A percentile compares a stretch with the other conserved stretches of the same genome.
phyloP scores from a whole-genome alignment of 2,888 invertebrate species.

The Agonopterix heracliana region DNA sequence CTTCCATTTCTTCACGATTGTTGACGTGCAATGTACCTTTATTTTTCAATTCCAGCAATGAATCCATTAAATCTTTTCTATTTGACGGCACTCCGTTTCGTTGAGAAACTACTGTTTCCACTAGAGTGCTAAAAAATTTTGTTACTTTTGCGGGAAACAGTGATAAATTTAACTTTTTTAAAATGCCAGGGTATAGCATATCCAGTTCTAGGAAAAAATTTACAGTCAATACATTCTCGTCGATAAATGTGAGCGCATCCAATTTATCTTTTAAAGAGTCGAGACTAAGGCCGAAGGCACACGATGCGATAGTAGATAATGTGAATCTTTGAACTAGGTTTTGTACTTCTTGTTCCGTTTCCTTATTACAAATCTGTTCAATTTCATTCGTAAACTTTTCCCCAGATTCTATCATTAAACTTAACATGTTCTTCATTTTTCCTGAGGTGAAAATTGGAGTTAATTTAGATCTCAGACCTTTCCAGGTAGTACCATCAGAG shows the following conservation, averaged over 20 bases:
- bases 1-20: conserved; percentile 15
- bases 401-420: conserved; percentile 33
- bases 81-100: conserved; percentile 31
- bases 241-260: conserved; percentile 7
- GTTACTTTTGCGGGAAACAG: conserved; percentile 25
- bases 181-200: conserved; percentile 39
- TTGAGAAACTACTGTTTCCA: conserved; percentile 23
- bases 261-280: conserved; percentile 17
- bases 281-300: conserved; percentile 37
- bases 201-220: conserved; percentile 25
- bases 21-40: conserved; percentile 23
- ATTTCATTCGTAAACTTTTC: conserved; percentile 33
- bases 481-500: conserved; percentile 46
- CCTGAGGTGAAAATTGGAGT: conserved; percentile 46
- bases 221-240: conserved; percentile 18
- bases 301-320: conserved; percentile 32
- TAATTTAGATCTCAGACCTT: conserved; percentile 33
- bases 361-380: conserved; percentile 8
- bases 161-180: conserved; percentile 28
- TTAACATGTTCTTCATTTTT: conserved; percentile 47
- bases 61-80: conserved; percentile 45
- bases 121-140: conserved; percentile 30
- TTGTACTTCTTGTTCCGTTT: conserved; percentile 28
- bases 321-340: conserved; percentile 33
- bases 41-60: conserved; percentile 34